Conservation (phyloP, 2,113 vertebrate species). For the Carassius auratus region DNA sequence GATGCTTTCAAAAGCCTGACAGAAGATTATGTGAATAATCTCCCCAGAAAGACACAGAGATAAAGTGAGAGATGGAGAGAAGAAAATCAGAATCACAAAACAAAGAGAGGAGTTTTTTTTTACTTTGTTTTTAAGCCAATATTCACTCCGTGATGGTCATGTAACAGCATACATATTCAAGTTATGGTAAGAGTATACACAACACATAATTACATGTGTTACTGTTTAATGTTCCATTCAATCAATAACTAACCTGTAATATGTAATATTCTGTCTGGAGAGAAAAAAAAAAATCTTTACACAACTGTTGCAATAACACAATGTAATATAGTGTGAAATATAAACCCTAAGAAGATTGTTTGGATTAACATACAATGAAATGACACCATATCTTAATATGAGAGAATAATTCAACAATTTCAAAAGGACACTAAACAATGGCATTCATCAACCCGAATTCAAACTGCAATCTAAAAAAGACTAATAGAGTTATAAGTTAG, state of each 20-base stretch:
- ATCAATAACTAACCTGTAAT: not conserved
- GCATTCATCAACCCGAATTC: not conserved
- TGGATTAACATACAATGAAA: not conserved
- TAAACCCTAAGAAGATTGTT: not conserved
- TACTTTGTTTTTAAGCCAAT: not conserved
- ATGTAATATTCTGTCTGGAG: not conserved
- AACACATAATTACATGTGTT: not conserved
- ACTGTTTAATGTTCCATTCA: not conserved
- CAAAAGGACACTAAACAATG: no score
- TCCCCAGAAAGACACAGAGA: conserved; percentile 58
- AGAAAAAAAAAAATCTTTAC: not conserved
- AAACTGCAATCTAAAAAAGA: not conserved
- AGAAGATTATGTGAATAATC: conserved; percentile 73
- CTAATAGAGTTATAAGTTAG: not conserved
- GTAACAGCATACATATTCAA: no score
- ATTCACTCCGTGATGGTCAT: not conserved
- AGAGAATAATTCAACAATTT: not conserved
- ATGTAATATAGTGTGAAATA: not conserved
- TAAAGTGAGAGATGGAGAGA: conserved; percentile 28
- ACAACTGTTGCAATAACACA: not conserved
- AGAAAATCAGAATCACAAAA: conserved; percentile 15
- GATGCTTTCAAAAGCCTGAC: conserved; percentile 67
- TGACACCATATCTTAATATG: not conserved
- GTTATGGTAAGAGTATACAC: not conserved
- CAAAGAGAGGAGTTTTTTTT: not conserved